Evolutionary conservation across 2,888 invertebrate species (phyloP), one percentile per base, ranked within the genome.

Genomic region (Xanthia togata): DNA sequence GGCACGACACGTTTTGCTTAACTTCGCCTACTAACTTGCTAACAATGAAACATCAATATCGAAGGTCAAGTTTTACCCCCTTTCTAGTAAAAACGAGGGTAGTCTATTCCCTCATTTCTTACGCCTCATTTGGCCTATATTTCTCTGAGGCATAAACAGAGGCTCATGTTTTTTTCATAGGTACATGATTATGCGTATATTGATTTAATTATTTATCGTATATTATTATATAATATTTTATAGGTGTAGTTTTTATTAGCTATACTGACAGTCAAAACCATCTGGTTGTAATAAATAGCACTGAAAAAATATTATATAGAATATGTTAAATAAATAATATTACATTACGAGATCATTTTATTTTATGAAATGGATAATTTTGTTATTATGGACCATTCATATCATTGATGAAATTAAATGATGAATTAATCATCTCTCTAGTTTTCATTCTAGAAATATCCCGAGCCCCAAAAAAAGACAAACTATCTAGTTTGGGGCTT

Each of bases 141-240:
- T 14, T 26, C 41, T 44, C 44, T 44, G 63, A 82, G 38, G 57
- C 44, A 47, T 69, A 59, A 73, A 77, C 83, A 59, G 17, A 2
- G 31, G 9, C 78, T 44, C 59, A 64, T 82, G 63, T 69, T 69
- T 79, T 81, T 79, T 64, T 79, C 57, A 82, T 59, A 31, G 0
- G 8, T 31, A 68, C 26, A 53, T 38, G 41, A 68, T 82, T 68
- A 76, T 68, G 26, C 38, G 9, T 26, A 44, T 44, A 75, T 75
- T 74, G 63, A 57, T 74, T 57, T 50, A 57, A 5, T 64, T 23
- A 2, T 23, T 55, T 23, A 26, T 44, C 20, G 17, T 62, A 4
- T 44, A 64, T 38, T 31, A 31, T 31, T 31, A 31, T 14, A 26
- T 71, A 9, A 20, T n/a, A 26, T n/a, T 47, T 8, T 17, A 2